phyloP scores from a whole-genome alignment of 2,888 invertebrate genomes.

The Heliconius cydno region DNA sequence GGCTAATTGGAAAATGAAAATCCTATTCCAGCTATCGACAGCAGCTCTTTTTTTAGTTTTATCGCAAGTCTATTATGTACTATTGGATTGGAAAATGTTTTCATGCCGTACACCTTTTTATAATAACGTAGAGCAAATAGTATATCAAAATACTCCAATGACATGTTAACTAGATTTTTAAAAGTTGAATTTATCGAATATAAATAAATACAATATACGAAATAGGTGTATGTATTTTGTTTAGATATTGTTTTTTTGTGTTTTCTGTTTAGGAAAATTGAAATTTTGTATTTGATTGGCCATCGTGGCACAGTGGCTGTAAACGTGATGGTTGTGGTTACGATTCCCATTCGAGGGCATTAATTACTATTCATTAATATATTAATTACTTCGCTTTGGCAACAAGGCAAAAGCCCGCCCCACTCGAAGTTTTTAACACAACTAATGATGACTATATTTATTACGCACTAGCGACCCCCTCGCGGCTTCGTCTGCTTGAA shows the following conservation, averaged over 20 bases:
- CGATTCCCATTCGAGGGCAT: no score
- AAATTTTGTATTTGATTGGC: no score
- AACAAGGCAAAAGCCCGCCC: no score
- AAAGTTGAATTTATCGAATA: not conserved
- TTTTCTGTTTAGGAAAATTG: not conserved
- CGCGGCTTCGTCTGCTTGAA: no score
- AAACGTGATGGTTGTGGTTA: no score
- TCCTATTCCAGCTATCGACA: conserved; percentile 52
- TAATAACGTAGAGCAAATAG: conserved; percentile 28
- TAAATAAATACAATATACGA: not conserved
- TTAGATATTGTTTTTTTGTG: not conserved
- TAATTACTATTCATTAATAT: no score
- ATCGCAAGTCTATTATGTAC: conserved; percentile 41
- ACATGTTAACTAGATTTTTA: conserved; percentile 5
- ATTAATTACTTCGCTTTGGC: no score
- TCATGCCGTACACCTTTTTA: conserved; percentile 38
- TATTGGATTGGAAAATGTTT: conserved; percentile 43
- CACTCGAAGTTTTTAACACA: no score
- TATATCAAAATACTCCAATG: conserved; percentile 9
- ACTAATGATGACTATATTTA: no score
- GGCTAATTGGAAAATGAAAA: conserved; percentile 60
- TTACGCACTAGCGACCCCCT: no score
- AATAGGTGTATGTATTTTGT: not conserved
- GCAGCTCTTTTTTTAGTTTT: conserved; percentile 38
- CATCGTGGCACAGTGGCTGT: no score